phyloP scores from a whole-genome alignment of 2,113 vertebrate species.

The Oxyruncus cristatus region DNA sequence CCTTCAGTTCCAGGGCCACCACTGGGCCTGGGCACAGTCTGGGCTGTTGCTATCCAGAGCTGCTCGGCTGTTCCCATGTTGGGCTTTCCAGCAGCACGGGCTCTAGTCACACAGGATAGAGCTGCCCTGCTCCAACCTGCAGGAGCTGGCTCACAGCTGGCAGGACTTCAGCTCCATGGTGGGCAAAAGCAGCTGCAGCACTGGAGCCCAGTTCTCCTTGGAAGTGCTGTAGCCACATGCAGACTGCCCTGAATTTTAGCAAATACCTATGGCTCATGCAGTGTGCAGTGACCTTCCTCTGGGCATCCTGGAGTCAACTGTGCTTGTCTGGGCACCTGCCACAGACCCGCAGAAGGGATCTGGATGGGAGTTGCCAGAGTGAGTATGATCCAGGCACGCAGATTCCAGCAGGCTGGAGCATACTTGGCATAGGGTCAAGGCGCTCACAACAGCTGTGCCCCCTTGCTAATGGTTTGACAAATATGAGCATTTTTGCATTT shows the following conservation, averaged over 20 bases:
- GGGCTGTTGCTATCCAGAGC: neutral
- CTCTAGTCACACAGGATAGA: neutral
- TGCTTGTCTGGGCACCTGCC: neutral
- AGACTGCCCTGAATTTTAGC: neutral
- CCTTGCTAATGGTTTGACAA: slow-evolving; percentile 56
- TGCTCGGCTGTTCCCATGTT: neutral
- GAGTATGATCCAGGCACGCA: neutral
- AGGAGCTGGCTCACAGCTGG: neutral
- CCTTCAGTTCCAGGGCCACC: neutral
- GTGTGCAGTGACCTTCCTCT: neutral
- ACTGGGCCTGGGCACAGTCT: neutral
- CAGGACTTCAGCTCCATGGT: neutral
- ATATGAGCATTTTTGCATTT: slow-evolving; percentile 54
- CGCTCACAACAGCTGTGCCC: slow-evolving; percentile 45
- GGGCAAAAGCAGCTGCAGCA: neutral
- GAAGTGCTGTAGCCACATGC: neutral
- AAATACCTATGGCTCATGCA: neutral
- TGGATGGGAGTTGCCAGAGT: neutral
- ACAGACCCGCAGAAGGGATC: neutral
- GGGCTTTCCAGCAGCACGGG: neutral
- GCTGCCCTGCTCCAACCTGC: neutral
- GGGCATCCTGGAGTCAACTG: neutral
- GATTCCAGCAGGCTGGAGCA: neutral
- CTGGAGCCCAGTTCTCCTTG: neutral
- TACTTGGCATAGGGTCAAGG: slow-evolving; percentile 9